Conservation (phyloP, 2,888 invertebrate genomes). For the Elegia similella region DNA sequence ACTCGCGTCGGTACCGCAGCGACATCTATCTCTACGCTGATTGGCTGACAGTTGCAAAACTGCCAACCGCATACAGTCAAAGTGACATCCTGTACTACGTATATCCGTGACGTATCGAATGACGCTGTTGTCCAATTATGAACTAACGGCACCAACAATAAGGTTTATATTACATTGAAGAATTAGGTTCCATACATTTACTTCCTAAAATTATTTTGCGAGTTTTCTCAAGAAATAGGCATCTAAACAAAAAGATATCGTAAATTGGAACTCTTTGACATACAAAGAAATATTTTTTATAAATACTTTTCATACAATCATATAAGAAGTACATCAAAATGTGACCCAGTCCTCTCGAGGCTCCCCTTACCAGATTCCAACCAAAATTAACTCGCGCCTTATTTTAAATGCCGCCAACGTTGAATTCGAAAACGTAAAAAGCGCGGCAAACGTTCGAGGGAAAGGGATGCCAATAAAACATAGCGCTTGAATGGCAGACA, state of each 20-base stretch:
- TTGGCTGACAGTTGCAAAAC: constrained; percentile 57
- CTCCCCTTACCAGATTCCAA: constrained; percentile 63
- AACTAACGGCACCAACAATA: constrained; percentile 26
- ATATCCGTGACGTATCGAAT: constrained; percentile 67
- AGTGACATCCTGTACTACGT: constrained; percentile 70
- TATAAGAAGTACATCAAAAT: constrained; percentile 78
- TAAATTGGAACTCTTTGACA: constrained; percentile 31
- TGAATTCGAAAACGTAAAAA: constrained; percentile 68
- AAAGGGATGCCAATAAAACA: constrained; percentile 81
- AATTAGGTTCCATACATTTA: constrained; percentile 59
- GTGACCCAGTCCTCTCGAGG: constrained; percentile 65
- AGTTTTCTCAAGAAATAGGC: constrained; percentile 49
- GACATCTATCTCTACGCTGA: constrained; percentile 68
- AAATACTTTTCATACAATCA: constrained; percentile 45
- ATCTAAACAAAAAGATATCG: constrained; percentile 40
- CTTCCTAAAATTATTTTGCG: constrained; percentile 59
- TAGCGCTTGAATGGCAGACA: constrained; percentile 63
- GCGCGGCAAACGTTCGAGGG: constrained; percentile 75
- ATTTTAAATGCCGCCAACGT: constrained; percentile 79
- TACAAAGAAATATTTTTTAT: constrained; percentile 45
- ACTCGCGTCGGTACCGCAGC: constrained; percentile 71
- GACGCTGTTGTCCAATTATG: constrained; percentile 32
- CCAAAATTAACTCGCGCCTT: constrained; percentile 74
- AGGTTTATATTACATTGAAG: constrained; percentile 31
- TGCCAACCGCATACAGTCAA: constrained; percentile 56